Base-by-base conservation (phyloP, 2,888 invertebrate species). In the Pseudolycoriella hygida region DNA sequence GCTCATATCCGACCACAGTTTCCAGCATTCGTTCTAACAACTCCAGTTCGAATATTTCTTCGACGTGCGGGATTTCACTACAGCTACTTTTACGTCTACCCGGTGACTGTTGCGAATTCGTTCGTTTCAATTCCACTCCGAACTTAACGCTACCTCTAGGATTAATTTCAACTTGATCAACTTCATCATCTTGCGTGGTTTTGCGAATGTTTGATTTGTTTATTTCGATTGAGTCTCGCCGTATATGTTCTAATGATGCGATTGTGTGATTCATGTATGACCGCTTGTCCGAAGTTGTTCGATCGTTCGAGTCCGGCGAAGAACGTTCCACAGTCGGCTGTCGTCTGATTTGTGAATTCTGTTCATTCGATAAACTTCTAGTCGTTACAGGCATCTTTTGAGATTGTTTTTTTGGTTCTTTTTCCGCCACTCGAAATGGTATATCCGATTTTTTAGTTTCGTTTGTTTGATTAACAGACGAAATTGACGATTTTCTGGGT, bases 1-100 rank as follows among this genome's bases (percentile, higher is more conserved):
- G 72, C 57, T 86, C 85, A 59, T 86, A 86, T 49, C 77, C 77
- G 45, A 74, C 74, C 47, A 82, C 79, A 56, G 76, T 77, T 65
- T 83, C 80, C 61, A 85, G 66, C 71, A 83, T 71, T 65, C 73
- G 71, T 64, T 83, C 83, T 47, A 84, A 68, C 53, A 79, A 66
- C 56, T 74, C 71, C 51, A 82, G 56, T 54, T 84, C 81, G 52
- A 72, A 78, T 50, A 84, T 78, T 52, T 80, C 77, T 61, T 84
- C 83, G 52, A 84, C 76, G 52, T 70, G 43, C n/a, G 65, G 60
- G 43, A 60, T 58, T 45, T 70, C 70, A 37, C 66, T 61, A 49
- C 69, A 68, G 49, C 69, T 68, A 53, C 68, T 60, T 46, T 61
- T 57, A 45, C 67, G 59, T 51, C 68, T 67, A 50, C 69, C 72